Conservation (phyloP, 2,113 vertebrate genomes). For the Pachypanchax playfairii region DNA sequence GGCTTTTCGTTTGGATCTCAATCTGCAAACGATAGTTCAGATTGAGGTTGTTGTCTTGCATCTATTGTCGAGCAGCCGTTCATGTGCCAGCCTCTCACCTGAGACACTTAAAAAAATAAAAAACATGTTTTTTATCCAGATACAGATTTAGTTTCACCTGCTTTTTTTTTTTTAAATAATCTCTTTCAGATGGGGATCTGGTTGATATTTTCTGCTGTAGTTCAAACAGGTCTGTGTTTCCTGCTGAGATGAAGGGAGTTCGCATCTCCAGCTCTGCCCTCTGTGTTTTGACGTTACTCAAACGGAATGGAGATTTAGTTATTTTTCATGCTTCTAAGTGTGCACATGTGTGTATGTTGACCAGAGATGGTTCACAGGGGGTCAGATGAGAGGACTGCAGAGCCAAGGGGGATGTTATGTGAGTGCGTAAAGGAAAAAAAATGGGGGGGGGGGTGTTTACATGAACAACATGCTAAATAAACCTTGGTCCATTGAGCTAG, state of each 20-base stretch:
- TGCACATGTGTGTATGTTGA: constrained; percentile 11
- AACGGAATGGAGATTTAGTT: constrained; percentile 12
- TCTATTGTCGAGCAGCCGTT: constrained; percentile 48
- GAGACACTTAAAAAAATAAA: too few species aligned
- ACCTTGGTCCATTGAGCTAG: constrained; percentile 37
- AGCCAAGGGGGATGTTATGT: constrained; percentile 67
- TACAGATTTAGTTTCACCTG: constrained; percentile 21
- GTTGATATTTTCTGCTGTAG: constrained; percentile 27
- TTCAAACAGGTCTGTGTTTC: constrained; percentile 32
- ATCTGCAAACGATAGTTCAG: constrained; percentile 30
- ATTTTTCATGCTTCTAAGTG: constrained; percentile 10
- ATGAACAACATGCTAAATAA: constrained; percentile 41
- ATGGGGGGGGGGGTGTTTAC: constrained; percentile 54
- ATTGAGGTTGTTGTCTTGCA: constrained; percentile 19
- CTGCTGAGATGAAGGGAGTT: constrained; percentile 45
- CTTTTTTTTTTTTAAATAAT: constrained; percentile 8
- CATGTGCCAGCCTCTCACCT: constrained; percentile 34
- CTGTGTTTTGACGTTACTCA: constrained; percentile 28
- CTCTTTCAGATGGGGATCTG: constrained; percentile 29
- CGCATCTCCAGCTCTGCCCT: constrained; percentile 30
- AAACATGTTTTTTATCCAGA: constrained; percentile 29
- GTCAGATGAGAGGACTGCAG: constrained; percentile 59
- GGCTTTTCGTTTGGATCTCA: constrained; percentile 5
- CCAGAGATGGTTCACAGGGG: constrained; percentile 58
- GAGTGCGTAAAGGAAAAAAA: constrained; percentile 38